Conservation (phyloP, 1,140 invertebrate species). For the Lucilia sericata region DNA sequence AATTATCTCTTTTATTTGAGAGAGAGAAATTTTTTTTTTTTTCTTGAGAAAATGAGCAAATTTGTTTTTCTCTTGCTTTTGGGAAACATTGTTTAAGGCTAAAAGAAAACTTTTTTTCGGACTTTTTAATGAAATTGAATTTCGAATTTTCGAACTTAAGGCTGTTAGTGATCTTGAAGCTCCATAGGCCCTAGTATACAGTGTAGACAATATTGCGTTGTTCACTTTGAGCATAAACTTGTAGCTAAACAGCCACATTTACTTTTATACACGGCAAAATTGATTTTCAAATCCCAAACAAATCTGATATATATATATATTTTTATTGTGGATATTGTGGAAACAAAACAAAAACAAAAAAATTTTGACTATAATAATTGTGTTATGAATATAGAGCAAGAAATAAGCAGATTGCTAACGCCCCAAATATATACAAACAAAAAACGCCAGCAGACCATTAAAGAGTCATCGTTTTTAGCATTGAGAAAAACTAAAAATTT, state of each 20-base stretch:
- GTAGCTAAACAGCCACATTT: conserved; percentile 63
- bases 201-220: conserved; percentile 27
- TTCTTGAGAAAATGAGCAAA: too few relatives aligned
- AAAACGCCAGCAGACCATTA: conserved; percentile 5
- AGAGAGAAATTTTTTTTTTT: too few relatives aligned
- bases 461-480: background rate
- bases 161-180: background rate
- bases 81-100: too few relatives aligned
- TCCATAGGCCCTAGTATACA: background rate
- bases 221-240: conserved; percentile 67
- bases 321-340: conserved; percentile 10
- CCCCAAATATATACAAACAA: background rate
- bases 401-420: conserved; percentile 12
- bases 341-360: conserved; percentile 26
- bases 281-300: background rate
- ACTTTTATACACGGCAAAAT: conserved; percentile 22
- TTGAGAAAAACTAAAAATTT: background rate
- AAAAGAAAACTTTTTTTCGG: too few relatives aligned
- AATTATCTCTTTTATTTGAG: too few relatives aligned
- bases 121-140: background rate
- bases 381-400: background rate
- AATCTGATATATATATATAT: too few relatives aligned
- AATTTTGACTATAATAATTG: background rate
- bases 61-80: too few relatives aligned
- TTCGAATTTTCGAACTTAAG: conserved; percentile 17